Percentiles rank a stretch among this genome's conserved stretches.
Evolutionary conservation across 2,113 vertebrate genomes (phyloP).

Genomic region (Riparia riparia): DNA sequence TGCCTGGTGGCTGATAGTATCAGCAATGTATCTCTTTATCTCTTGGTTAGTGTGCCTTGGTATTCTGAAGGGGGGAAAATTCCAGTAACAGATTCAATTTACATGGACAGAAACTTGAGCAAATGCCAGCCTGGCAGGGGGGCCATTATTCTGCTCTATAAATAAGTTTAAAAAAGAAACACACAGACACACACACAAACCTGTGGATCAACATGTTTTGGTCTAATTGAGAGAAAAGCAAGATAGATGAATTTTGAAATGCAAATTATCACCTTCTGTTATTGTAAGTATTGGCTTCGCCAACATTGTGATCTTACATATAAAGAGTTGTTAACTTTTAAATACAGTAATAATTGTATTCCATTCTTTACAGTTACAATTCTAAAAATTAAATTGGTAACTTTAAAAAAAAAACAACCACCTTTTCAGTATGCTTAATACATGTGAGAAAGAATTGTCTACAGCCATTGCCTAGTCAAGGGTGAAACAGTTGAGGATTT

Average conservation of each 20-base stretch:
- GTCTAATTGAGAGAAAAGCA: conserved; percentile 81
- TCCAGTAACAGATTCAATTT: conserved; percentile 84
- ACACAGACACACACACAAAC: conserved; percentile 72
- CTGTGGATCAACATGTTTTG: conserved; percentile 85
- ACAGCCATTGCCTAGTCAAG: conserved; percentile 16
- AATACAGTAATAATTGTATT: neutral
- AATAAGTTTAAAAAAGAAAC: conserved; percentile 84
- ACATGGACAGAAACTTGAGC: conserved; percentile 83
- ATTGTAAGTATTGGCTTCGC: conserved; percentile 69
- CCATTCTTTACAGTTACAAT: neutral
- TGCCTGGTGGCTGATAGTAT: conserved; percentile 73
- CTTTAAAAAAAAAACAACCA: neutral
- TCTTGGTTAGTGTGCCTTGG: conserved; percentile 78
- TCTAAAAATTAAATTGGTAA: neutral
- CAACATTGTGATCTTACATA: conserved; percentile 71
- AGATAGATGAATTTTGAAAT: conserved; percentile 83
- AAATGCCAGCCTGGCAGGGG: conserved; percentile 83
- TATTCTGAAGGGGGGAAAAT: conserved; percentile 81
- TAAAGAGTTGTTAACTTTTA: conserved; percentile 57
- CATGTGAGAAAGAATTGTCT: conserved; percentile 36
- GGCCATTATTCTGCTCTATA: conserved; percentile 83
- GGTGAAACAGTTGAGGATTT: conserved; percentile 5
- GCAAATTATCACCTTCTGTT: conserved; percentile 85
- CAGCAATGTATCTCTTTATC: conserved; percentile 80
- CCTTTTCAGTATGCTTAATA: neutral